Evolutionary conservation across 2,888 invertebrate genomes (phyloP).

Genomic region (Drosophila nigritarsus): DNA sequence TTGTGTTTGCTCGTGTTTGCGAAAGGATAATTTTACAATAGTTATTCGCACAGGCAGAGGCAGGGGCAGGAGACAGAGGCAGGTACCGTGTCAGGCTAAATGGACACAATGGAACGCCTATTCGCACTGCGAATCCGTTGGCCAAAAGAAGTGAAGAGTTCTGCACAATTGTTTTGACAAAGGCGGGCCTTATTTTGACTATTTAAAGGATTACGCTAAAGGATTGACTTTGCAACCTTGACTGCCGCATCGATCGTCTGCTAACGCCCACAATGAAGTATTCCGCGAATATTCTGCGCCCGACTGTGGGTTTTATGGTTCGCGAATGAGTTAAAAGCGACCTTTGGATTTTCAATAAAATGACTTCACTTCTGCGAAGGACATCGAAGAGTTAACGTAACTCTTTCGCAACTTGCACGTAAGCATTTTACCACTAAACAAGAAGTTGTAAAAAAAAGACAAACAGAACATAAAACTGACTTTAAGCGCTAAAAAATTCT

Average conservation of each 20-base stretch:
- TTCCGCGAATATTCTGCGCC: conserved; percentile 66
- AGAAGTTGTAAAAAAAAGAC: conserved; percentile 39
- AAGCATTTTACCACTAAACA: conserved; percentile 56
- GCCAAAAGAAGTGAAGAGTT: conserved; percentile 64
- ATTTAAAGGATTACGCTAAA: conserved; percentile 85
- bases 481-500: conserved; percentile 24
- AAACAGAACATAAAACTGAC: conserved; percentile 12
- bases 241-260: conserved; percentile 49
- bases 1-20: conserved; percentile 55
- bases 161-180: conserved; percentile 77
- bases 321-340: conserved; percentile 73
- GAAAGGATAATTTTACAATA: conserved; percentile 76
- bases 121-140: conserved; percentile 66
- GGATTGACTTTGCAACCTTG: conserved; percentile 84
- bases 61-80: conserved; percentile 40
- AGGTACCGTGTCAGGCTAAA: conserved; percentile 62
- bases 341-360: conserved; percentile 63
- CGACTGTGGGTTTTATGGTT: conserved; percentile 57
- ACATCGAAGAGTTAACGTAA: conserved; percentile 78
- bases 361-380: conserved; percentile 59
- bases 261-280: conserved; percentile 59
- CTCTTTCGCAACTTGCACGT: conserved; percentile 81
- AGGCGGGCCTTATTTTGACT: conserved; percentile 84
- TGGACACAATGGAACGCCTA: conserved; percentile 73
- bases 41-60: conserved; percentile 57